Evolutionary conservation across 2,888 invertebrate genomes (phyloP).

Genomic region (Tetragonula carbonaria): DNA sequence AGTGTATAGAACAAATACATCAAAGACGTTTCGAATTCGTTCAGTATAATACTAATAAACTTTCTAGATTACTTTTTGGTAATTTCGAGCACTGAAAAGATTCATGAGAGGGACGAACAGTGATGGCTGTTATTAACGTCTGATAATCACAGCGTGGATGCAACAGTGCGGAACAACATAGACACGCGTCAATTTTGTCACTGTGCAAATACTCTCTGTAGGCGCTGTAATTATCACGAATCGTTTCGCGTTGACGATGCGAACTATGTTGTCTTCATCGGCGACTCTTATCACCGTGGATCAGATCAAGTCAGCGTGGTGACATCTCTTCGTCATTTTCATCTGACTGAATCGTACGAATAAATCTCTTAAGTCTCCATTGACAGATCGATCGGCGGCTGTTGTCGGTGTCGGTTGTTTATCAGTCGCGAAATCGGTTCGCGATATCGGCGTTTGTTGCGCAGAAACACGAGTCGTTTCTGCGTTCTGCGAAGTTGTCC

Average conservation of each 20-base stretch:
- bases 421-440: slow-evolving; percentile 3
- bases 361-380: neutral
- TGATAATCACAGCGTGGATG: too few species aligned
- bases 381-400: too few species aligned
- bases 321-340: neutral
- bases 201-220: too few species aligned
- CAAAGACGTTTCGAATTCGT: too few species aligned
- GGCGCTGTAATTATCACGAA: neutral
- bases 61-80: too few species aligned
- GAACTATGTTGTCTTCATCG: neutral
- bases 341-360: fast-evolving
- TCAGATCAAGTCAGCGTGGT: neutral
- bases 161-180: too few species aligned
- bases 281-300: neutral
- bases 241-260: neutral
- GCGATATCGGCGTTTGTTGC: neutral
- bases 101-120: too few species aligned
- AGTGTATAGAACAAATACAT: too few species aligned
- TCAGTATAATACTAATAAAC: too few species aligned
- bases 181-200: too few species aligned
- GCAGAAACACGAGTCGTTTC: slow-evolving; percentile 42
- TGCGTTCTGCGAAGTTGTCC: slow-evolving; percentile 49
- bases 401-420: neutral
- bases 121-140: too few species aligned
- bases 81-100: too few species aligned